Evolutionary conservation across 2,888 invertebrate species (phyloP).

Genomic region (Dusona sp.): DNA sequence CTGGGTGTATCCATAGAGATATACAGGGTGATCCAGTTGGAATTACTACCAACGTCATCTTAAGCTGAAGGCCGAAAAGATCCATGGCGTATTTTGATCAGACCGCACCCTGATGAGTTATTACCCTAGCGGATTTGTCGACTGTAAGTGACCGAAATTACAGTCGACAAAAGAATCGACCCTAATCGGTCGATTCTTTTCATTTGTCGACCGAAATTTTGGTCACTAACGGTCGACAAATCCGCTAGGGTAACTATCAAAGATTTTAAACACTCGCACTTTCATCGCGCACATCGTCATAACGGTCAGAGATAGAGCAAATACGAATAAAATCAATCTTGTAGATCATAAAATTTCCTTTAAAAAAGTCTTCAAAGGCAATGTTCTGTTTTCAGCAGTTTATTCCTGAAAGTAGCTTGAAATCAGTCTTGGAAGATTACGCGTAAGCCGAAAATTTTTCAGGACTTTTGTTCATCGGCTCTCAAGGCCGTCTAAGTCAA

Average conservation of each 20-base stretch:
- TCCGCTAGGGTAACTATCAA: too few relatives aligned
- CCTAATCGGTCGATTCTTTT: too few relatives aligned
- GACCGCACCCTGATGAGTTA: background rate
- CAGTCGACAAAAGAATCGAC: too few relatives aligned
- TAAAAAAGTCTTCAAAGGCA: background rate
- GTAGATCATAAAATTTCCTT: background rate
- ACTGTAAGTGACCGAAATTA: too few relatives aligned
- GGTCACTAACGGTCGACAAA: too few relatives aligned
- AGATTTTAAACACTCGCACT: background rate
- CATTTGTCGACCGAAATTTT: too few relatives aligned
- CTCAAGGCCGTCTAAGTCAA: background rate
- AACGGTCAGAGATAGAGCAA: background rate
- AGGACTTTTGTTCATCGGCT: background rate
- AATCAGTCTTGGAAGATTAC: background rate
- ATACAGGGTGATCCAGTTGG: background rate
- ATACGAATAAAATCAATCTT: background rate
- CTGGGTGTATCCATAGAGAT: background rate
- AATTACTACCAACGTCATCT: background rate
- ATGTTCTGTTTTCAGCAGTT: background rate
- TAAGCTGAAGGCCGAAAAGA: background rate
- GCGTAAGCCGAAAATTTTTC: background rate
- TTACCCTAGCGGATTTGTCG: too few relatives aligned
- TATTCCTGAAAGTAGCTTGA: background rate
- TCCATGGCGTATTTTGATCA: background rate
- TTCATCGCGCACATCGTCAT: background rate